Base-by-base conservation (phyloP, 64 coral and sea anemone species). In the Stichodactyla helianthus region DNA sequence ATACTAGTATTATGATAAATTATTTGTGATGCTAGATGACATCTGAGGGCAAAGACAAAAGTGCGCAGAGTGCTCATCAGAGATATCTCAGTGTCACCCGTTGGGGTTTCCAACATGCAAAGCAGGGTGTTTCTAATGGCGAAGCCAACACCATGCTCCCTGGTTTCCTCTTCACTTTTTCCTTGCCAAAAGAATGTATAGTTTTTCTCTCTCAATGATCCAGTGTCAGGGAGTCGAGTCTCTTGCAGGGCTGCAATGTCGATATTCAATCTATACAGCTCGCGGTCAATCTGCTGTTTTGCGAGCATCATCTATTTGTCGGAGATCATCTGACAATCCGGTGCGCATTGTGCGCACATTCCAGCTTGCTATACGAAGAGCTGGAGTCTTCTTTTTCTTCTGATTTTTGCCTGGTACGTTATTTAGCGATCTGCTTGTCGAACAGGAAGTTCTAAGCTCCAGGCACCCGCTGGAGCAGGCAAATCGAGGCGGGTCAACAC, bases 101-200 rank as follows among this genome's bases (percentile, higher is more conserved):
- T n/a, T n/a, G n/a, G n/a, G n/a, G n/a, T n/a, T n/a, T n/a, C n/a
- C n/a, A n/a, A n/a, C n/a, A n/a, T n/a, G n/a, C n/a, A n/a, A n/a
- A n/a, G n/a, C n/a, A n/a, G n/a, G n/a, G n/a, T n/a, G n/a, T n/a
- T n/a, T n/a, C n/a, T n/a, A n/a, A n/a, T n/a, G n/a, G n/a, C n/a
- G n/a, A n/a, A n/a, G n/a, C n/a, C n/a, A n/a, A n/a, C n/a, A n/a
- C n/a, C n/a, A n/a, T n/a, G n/a, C n/a, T n/a, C n/a, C n/a, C n/a
- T n/a, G n/a, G n/a, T n/a, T n/a, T n/a, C n/a, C n/a, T n/a, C n/a
- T n/a, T n/a, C n/a, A n/a, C n/a, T n/a, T n/a, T n/a, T n/a, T n/a
- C n/a, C n/a, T n/a, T n/a, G 54, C 71, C 91, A 93, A 54, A 93
- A 87, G 50, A 90, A 90, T 6, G 92, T 87, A 62, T 87, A 89